phyloP scores from a whole-genome alignment of 2,888 invertebrate genomes.

The Minunthozetes semirufus region DNA sequence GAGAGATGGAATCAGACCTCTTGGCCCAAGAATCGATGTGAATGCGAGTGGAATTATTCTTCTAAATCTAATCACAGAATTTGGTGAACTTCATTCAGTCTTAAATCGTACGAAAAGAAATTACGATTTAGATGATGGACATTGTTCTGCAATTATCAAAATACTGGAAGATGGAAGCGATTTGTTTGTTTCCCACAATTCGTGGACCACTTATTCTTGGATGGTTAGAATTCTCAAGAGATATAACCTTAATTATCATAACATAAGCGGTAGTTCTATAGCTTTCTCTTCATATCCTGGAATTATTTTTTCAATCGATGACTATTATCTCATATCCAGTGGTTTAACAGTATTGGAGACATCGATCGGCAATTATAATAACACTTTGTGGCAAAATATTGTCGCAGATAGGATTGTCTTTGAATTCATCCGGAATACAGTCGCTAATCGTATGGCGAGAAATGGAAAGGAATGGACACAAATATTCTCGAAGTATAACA shows the following conservation, averaged over 20 bases:
- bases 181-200: slow-evolving; percentile 69
- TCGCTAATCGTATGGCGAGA: slow-evolving; percentile 48
- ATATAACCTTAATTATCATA: slow-evolving; percentile 56
- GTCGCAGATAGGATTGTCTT: slow-evolving; percentile 45
- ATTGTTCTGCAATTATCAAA: slow-evolving; percentile 62
- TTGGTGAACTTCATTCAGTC: neutral
- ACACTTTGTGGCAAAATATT: neutral
- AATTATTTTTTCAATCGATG: slow-evolving; percentile 47
- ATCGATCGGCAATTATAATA: slow-evolving; percentile 22
- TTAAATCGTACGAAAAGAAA: neutral
- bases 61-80: neutral
- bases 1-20: neutral
- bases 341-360: slow-evolving; percentile 40
- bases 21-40: neutral
- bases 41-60: neutral
- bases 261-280: slow-evolving; percentile 44
- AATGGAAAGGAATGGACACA: slow-evolving; percentile 46
- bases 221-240: slow-evolving; percentile 78
- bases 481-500: slow-evolving; percentile 45
- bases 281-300: slow-evolving; percentile 48
- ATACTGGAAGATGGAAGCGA: slow-evolving; percentile 56
- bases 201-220: slow-evolving; percentile 68
- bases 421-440: slow-evolving; percentile 48
- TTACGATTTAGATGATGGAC: neutral
- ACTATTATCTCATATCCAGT: slow-evolving; percentile 46